Conservation (phyloP, 2,888 invertebrate species). For the Parasteatoda lunata region DNA sequence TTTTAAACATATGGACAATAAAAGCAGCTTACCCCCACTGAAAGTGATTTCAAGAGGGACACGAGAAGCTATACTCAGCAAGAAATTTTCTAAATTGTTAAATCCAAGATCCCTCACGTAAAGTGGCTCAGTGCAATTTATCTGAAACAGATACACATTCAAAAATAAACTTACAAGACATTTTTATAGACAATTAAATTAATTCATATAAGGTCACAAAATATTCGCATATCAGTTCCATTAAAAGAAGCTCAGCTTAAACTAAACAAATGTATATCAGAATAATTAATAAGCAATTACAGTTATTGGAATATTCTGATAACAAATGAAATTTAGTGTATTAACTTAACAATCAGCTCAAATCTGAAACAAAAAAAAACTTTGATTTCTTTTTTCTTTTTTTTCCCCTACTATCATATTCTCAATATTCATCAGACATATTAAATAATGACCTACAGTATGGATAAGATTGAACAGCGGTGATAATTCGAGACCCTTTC, state of each 20-base stretch:
- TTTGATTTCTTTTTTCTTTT: too few species aligned
- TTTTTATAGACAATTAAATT: neutral
- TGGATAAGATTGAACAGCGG: too few species aligned
- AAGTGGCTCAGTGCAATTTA: conserved; percentile 39
- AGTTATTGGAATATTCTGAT: too few species aligned
- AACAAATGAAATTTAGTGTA: too few species aligned
- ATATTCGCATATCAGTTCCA: neutral
- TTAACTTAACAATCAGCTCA: too few species aligned
- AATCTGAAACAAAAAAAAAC: too few species aligned
- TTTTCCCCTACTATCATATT: too few species aligned
- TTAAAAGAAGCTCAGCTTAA: neutral
- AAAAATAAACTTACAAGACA: neutral
- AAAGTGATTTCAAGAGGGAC: conserved; percentile 17
- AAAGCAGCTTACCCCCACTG: neutral
- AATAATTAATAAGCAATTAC: too few species aligned
- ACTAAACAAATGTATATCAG: too few species aligned
- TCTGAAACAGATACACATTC: neutral
- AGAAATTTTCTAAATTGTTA: conserved; percentile 27
- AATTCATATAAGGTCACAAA: neutral
- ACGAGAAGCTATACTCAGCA: conserved; percentile 9
- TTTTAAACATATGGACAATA: neutral
- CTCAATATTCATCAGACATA: too few species aligned
- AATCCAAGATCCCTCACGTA: conserved; percentile 36
- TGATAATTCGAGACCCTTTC: too few species aligned
- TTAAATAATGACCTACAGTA: too few species aligned